phyloP scores from a whole-genome alignment of 1,140 invertebrate species.

The Megathymus violae region DNA sequence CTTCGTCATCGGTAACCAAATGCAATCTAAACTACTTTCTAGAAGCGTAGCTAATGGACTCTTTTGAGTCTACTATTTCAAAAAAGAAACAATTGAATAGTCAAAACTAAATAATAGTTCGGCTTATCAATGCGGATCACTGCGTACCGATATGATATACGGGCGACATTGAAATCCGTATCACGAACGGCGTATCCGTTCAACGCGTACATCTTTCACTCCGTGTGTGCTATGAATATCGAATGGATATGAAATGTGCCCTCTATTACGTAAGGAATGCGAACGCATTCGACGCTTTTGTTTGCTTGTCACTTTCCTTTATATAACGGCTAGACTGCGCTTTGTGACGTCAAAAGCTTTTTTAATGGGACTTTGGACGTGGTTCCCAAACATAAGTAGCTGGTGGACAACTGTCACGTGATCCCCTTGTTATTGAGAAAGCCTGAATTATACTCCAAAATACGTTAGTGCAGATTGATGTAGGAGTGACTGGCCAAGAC shows the following conservation, averaged over 20 bases:
- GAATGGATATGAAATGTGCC: constrained; percentile 57
- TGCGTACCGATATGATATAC: constrained; percentile 17
- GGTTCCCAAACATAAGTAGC: no score
- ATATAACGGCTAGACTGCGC: constrained; percentile 43
- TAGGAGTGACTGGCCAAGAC: no score
- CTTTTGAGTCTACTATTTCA: no score
- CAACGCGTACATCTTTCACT: constrained; percentile 59
- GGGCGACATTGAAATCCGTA: constrained; percentile 39
- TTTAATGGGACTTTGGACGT: neutral
- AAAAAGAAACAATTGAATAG: no score
- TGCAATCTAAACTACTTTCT: no score
- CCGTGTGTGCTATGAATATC: constrained; percentile 50
- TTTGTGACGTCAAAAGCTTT: constrained; percentile 41
- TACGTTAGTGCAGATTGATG: no score
- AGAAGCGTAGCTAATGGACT: no score
- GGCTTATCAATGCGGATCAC: constrained; percentile 14
- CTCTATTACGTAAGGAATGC: constrained; percentile 61
- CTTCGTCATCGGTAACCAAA: no score
- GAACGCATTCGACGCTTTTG: constrained; percentile 47
- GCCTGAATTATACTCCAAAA: no score
- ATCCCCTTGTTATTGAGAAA: no score
- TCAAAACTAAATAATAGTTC: no score
- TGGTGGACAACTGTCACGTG: no score
- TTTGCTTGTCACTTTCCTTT: constrained; percentile 54
- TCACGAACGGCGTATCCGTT: constrained; percentile 54